Percentiles rank a stretch among this genome's conserved stretches.
phyloP scores from a whole-genome alignment of 2,113 vertebrate species.

The Perca schrenkii region DNA sequence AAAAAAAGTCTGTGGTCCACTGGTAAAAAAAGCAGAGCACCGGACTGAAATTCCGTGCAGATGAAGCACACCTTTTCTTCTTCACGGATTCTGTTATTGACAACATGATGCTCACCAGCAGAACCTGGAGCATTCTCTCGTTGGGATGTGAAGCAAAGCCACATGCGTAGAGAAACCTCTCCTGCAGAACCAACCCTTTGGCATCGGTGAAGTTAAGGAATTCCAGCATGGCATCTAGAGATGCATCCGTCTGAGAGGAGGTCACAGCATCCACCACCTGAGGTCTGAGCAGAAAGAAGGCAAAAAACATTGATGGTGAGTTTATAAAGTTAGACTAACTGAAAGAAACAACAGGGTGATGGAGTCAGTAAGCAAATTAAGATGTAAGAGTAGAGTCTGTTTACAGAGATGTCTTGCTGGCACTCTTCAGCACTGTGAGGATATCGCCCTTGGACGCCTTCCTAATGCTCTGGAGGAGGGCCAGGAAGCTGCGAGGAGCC shows the following conservation, averaged over 20 bases:
- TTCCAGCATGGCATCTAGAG: conserved; percentile 90
- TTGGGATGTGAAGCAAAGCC: conserved; percentile 94
- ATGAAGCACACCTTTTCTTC: background rate
- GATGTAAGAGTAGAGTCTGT: conserved; percentile 32
- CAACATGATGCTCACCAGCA: conserved; percentile 87
- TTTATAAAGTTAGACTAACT: background rate
- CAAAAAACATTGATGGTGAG: background rate
- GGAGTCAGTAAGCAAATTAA: conserved; percentile 2
- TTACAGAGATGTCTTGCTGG: conserved; percentile 92
- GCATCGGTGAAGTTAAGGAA: conserved; percentile 94
- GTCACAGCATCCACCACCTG: conserved; percentile 95
- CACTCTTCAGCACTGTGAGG: conserved; percentile 88
- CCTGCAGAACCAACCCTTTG: conserved; percentile 88
- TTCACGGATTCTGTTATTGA: background rate
- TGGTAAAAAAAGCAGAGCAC: background rate
- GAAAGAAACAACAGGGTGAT: background rate
- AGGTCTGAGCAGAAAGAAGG: conserved; percentile 82
- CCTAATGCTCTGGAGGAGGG: conserved; percentile 90
- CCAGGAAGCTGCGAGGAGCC: conserved; percentile 90
- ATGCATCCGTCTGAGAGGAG: conserved; percentile 91
- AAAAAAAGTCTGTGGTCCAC: background rate
- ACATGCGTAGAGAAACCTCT: conserved; percentile 96
- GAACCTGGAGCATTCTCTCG: conserved; percentile 88
- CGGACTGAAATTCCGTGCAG: background rate
- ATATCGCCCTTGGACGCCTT: conserved; percentile 91